A percentile compares a stretch with the other conserved stretches of the same genome.
Evolutionary conservation across 2,888 invertebrate genomes (phyloP).

Genomic region (Tenthredo notha): DNA sequence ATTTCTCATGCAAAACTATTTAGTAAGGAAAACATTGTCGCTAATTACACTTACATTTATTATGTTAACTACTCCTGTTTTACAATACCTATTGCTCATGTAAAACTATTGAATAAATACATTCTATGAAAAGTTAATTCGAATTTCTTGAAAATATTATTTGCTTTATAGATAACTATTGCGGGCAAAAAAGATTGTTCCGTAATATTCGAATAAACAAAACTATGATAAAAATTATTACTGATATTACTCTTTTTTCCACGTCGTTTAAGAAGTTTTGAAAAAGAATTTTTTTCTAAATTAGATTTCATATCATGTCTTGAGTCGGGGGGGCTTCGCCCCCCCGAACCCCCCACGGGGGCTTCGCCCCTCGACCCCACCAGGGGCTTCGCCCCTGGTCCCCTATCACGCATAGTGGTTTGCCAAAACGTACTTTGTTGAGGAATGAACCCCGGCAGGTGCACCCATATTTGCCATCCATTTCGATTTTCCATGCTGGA

Average conservation of each 20-base stretch:
- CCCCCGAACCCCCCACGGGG: not conserved
- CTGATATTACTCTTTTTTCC: not conserved
- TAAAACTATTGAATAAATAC: slow-evolving; percentile 14
- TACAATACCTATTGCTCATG: slow-evolving; percentile 4
- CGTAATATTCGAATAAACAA: slow-evolving; percentile 19
- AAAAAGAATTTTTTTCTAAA: not conserved
- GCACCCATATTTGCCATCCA: not conserved
- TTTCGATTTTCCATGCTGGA: not conserved
- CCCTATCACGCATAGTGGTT: no score
- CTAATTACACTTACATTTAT: slow-evolving; percentile 7
- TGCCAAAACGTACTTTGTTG: no score
- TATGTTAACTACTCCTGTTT: slow-evolving; percentile 17
- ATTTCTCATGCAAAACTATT: slow-evolving; percentile 16
- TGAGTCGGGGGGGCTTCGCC: slow-evolving; percentile 21
- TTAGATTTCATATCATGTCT: slow-evolving; percentile 17
- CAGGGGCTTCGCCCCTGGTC: not conserved
- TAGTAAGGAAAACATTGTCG: slow-evolving; percentile 18
- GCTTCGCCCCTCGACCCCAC: not conserved
- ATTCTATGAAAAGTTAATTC: slow-evolving; percentile 20
- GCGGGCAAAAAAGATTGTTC: slow-evolving; percentile 3
- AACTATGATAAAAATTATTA: slow-evolving; percentile 15
- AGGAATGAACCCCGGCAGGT: no score
- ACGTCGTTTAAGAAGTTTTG: slow-evolving; percentile 8
- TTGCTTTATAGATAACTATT: slow-evolving; percentile 19
- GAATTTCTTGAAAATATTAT: slow-evolving; percentile 20